phyloP scores from a whole-genome alignment of 2,888 invertebrate species.

The Amorpha juglandis region DNA sequence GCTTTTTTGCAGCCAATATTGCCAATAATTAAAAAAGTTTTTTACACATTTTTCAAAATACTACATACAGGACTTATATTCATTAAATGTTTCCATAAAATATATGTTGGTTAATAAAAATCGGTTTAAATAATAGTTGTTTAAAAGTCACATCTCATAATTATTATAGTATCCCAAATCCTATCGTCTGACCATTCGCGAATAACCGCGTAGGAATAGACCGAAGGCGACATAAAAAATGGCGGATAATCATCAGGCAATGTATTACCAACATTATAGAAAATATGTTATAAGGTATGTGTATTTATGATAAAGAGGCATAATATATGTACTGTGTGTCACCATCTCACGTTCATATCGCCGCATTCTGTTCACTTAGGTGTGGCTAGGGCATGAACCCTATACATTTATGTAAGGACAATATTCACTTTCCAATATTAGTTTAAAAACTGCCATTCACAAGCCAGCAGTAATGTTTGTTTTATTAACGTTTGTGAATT shows the following conservation, averaged over 20 bases:
- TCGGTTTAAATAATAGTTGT: too few relatives aligned
- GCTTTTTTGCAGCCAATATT: not conserved
- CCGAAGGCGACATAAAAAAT: slow-evolving; percentile 38
- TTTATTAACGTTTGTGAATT: not conserved
- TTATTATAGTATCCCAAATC: not conserved
- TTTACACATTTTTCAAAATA: not conserved
- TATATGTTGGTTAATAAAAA: too few relatives aligned
- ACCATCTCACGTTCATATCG: slow-evolving; percentile 42
- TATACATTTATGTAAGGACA: slow-evolving; percentile 10
- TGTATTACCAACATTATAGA: slow-evolving; percentile 53
- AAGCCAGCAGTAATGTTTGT: not conserved
- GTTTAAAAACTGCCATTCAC: not conserved
- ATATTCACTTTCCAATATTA: not conserved
- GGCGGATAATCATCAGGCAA: slow-evolving; percentile 49
- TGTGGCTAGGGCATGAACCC: slow-evolving; percentile 24
- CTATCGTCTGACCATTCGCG: slow-evolving; percentile 24
- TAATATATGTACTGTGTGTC: slow-evolving; percentile 50
- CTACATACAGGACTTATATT: too few relatives aligned
- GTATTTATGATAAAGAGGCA: slow-evolving; percentile 35
- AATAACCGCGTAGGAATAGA: slow-evolving; percentile 44
- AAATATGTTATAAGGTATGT: slow-evolving; percentile 55
- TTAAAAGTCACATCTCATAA: not conserved
- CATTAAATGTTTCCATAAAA: too few relatives aligned
- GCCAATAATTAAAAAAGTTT: not conserved
- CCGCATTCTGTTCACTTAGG: slow-evolving; percentile 28